phyloP scores from a whole-genome alignment of 2,888 invertebrate species.

The Disparrhopalites patrizii region DNA sequence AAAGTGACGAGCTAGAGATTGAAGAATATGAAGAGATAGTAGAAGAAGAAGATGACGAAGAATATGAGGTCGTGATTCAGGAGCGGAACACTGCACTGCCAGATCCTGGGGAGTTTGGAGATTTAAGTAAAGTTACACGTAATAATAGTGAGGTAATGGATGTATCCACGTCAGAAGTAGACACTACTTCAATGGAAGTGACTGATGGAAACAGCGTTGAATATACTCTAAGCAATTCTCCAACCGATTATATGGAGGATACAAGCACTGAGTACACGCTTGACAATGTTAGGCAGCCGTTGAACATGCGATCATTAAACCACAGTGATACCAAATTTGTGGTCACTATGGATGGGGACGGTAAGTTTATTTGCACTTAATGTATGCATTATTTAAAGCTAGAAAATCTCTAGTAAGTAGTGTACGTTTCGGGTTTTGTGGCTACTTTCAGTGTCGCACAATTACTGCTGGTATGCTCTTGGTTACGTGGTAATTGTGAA shows the following conservation, averaged over 20 bases:
- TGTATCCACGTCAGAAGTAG: background rate
- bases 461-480: too few relatives aligned
- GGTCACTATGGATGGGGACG: slow-evolving; percentile 25
- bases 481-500: too few relatives aligned
- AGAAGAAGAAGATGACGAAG: slow-evolving; percentile 35
- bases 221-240: too few relatives aligned
- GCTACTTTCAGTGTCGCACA: too few relatives aligned
- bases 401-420: too few relatives aligned
- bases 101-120: slow-evolving; percentile 18
- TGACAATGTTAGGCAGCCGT: background rate
- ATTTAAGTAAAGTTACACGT: background rate
- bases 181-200: background rate
- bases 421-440: too few relatives aligned
- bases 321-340: slow-evolving; percentile 22
- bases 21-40: slow-evolving; percentile 31
- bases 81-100: slow-evolving; percentile 32
- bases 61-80: slow-evolving; percentile 30
- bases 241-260: background rate
- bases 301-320: background rate
- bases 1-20: slow-evolving; percentile 17
- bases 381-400: too few relatives aligned
- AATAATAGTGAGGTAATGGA: slow-evolving; percentile 6
- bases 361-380: slow-evolving; percentile 12
- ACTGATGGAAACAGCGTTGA: background rate
- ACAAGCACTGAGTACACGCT: background rate